A percentile compares a stretch with the other conserved stretches of the same genome.
Evolutionary conservation across 2,797 vertebrate species (phyloP).

Genomic region (Kryptolebias ocellatus): DNA sequence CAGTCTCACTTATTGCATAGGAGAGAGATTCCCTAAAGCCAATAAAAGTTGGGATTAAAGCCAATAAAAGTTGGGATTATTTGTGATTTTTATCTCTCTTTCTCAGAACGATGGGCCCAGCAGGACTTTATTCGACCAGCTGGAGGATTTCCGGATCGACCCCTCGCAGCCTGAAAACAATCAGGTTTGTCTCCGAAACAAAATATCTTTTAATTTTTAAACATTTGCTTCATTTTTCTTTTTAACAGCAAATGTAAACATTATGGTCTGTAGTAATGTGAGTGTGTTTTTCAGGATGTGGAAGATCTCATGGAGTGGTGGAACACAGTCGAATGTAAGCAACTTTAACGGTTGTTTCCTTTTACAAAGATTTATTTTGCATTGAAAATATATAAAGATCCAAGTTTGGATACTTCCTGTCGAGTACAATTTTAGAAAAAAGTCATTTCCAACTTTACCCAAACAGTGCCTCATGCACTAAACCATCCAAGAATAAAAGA

Average conservation of each 20-base stretch:
- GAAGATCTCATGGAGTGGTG: constrained; percentile 83
- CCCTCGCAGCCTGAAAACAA: constrained; percentile 33
- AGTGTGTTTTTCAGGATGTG: constrained; percentile 66
- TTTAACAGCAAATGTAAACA: not conserved
- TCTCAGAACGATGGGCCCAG: constrained; percentile 61
- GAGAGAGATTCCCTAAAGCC: not conserved
- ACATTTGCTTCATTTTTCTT: not conserved
- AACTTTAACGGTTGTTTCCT: not conserved
- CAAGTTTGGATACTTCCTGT: not conserved
- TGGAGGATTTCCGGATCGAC: constrained; percentile 72
- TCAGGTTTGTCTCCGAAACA: constrained; percentile 57
- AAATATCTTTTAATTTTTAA: constrained; percentile 4
- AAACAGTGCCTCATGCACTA: not conserved
- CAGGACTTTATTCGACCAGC: constrained; percentile 70
- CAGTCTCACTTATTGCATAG: not conserved
- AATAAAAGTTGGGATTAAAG: not conserved
- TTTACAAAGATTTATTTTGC: not conserved
- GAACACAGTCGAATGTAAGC: constrained; percentile 80
- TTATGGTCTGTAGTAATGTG: not conserved
- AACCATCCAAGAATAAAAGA: not conserved
- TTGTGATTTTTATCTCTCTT: constrained; percentile 13
- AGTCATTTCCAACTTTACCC: not conserved
- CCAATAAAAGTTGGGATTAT: not conserved
- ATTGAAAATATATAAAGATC: too few species aligned
- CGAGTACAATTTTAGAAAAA: not conserved